Evolutionary conservation across 2,888 invertebrate genomes (phyloP).

Genomic region (Rhagonycha fulva): DNA sequence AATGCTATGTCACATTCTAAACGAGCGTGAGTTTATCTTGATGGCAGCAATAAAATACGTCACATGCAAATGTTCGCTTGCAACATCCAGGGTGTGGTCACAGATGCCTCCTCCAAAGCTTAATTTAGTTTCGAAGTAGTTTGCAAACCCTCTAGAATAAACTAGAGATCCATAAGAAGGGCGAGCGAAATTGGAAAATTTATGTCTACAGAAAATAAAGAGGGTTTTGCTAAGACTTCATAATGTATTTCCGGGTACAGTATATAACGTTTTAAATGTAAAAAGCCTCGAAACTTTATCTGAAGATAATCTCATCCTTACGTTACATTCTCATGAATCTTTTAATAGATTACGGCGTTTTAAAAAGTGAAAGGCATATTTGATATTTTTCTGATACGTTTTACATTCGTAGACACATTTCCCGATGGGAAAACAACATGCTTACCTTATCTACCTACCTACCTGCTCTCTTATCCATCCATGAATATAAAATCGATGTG

Average conservation of each 20-base stretch:
- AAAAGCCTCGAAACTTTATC: constrained; percentile 17
- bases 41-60: constrained; percentile 57
- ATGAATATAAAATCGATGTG: not conserved
- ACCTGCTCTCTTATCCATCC: not conserved
- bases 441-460: not conserved
- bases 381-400: not conserved
- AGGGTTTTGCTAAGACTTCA: constrained; percentile 46
- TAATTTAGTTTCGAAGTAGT: constrained; percentile 57
- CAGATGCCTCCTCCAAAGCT: constrained; percentile 56
- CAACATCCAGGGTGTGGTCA: constrained; percentile 56
- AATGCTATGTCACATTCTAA: constrained; percentile 43
- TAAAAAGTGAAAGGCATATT: not conserved
- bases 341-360: constrained; percentile 15
- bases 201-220: constrained; percentile 52
- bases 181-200: constrained; percentile 55
- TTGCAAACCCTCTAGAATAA: constrained; percentile 51
- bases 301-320: constrained; percentile 18
- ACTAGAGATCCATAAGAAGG: constrained; percentile 48
- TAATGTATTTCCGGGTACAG: constrained; percentile 40
- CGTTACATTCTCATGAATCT: constrained; percentile 7
- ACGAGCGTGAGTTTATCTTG: constrained; percentile 46
- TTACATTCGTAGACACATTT: not conserved
- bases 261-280: constrained; percentile 34
- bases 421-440: not conserved
- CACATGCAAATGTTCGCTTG: constrained; percentile 56